Evolutionary conservation across 2,113 vertebrate species (phyloP).

Genomic region (Romanogobio albipinnatus): DNA sequence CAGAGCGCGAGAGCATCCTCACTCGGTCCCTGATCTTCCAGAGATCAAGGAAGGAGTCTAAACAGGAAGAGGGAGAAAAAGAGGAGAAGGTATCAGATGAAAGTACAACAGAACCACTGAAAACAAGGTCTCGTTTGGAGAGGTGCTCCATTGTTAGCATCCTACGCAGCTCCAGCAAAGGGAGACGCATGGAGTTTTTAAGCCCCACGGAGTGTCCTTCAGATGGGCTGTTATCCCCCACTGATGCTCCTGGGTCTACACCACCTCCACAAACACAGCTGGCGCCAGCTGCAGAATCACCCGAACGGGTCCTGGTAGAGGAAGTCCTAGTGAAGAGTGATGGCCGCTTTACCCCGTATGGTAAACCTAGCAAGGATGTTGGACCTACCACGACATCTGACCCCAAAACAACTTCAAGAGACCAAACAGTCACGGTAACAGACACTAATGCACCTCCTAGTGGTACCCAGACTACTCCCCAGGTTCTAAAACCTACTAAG

Average conservation of each 20-base stretch:
- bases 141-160: constrained; percentile 86
- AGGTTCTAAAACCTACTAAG: background rate
- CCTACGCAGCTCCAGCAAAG: constrained; percentile 72
- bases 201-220: constrained; percentile 61
- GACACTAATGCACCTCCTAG: background rate
- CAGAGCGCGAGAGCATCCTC: constrained; percentile 83
- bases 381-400: background rate
- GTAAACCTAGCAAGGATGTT: background rate
- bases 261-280: background rate
- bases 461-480: background rate
- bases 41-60: constrained; percentile 27
- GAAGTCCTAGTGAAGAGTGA: background rate
- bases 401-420: background rate
- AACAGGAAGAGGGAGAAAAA: constrained; percentile 65
- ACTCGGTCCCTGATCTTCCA: constrained; percentile 72
- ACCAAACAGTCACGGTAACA: background rate
- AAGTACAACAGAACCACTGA: constrained; percentile 35
- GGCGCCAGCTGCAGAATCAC: constrained; percentile 39
- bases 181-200: constrained; percentile 69
- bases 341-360: background rate
- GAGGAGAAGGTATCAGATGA: constrained; percentile 27
- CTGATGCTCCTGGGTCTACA: constrained; percentile 53
- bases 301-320: background rate
- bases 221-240: constrained; percentile 63
- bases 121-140: constrained; percentile 84